Evolutionary conservation across 2,113 vertebrate genomes (phyloP).

Genomic region (Melanotaenia duboulayi): DNA sequence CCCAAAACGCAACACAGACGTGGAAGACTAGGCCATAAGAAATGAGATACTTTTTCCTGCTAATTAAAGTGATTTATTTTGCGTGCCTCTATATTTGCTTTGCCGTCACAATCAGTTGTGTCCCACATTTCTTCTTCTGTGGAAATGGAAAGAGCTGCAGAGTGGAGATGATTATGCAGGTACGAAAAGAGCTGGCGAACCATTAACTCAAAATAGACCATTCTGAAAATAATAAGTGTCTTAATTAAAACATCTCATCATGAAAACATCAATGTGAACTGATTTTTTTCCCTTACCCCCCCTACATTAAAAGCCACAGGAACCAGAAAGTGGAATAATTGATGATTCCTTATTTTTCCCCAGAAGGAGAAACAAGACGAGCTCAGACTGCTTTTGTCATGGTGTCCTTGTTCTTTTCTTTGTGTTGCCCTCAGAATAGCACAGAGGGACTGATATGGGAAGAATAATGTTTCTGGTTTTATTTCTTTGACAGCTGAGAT

Average conservation of each 20-base stretch:
- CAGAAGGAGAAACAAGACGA: slow-evolving; percentile 52
- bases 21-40: slow-evolving; percentile 32
- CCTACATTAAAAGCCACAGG: slow-evolving; percentile 42
- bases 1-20: slow-evolving; percentile 43
- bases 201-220: slow-evolving; percentile 46
- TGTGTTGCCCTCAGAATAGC: slow-evolving; percentile 58
- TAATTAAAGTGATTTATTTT: slow-evolving; percentile 65
- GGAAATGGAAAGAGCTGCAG: slow-evolving; percentile 26
- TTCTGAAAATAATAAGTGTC: slow-evolving; percentile 21
- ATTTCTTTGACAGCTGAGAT: slow-evolving; percentile 41
- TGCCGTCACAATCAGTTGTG: slow-evolving; percentile 18
- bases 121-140: slow-evolving; percentile 18
- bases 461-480: slow-evolving; percentile 56
- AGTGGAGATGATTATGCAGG: slow-evolving; percentile 34
- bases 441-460: slow-evolving; percentile 43
- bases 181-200: slow-evolving; percentile 12
- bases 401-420: slow-evolving; percentile 37
- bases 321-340: slow-evolving; percentile 63
- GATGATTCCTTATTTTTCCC: slow-evolving; percentile 41
- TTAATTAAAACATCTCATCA: slow-evolving; percentile 62
- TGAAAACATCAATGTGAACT: slow-evolving; percentile 44
- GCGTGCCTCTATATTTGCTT: slow-evolving; percentile 27
- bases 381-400: slow-evolving; percentile 58
- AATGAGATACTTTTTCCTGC: slow-evolving; percentile 7
- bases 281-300: slow-evolving; percentile 21